Base-by-base conservation (phyloP, 2,888 invertebrate genomes). In the Synanthedon myopaeformis region DNA sequence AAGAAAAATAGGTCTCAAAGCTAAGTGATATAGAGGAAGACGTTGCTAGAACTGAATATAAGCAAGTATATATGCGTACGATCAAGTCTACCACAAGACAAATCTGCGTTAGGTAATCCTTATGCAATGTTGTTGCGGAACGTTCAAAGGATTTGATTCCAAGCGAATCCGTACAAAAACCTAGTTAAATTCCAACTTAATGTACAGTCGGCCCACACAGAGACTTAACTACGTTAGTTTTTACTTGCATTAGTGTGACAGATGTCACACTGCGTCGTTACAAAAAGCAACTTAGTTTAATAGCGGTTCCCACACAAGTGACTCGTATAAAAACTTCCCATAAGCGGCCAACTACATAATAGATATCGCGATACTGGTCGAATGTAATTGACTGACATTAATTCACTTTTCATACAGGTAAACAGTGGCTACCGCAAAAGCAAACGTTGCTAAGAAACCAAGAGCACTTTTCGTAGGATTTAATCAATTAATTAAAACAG, bases 221-320 rank as follows among this genome's bases (percentile, higher is more conserved):
- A 52, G 49, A 51, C 48, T 50, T 35, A 55, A 51, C 53, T 56
- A 51, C 13, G 53, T 52, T 53, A 42, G 65, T 74, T 74, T 74
- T 74, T 74, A 63, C 63, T 54, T 52, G 51, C 71, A 72, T 71
- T 64, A 72, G 61, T 58, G 63, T 66, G 61, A 67, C 67, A 64
- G 49, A 49, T 49, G 49, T 49, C 23, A 23, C 45, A 45, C 45
- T 4, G 45, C 6, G 49, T 49, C 5, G 12, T 17, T 17, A 17
- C 49, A 49, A 49, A 49, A 49, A 49, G 14, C 17, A 19, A 12
- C 13, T 49, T 14, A 49, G 49, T 49, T 49, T 17, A 19, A 49
- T 49, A 49, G 49, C 17, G 17, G 49, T 49, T 49, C 49, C 10
- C 49, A 49, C 49, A 49, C 49, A 17, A 17, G 49, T 12, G 45